Evolutionary conservation across 2,888 invertebrate species (phyloP).

Genomic region (Heliconius ismenius): DNA sequence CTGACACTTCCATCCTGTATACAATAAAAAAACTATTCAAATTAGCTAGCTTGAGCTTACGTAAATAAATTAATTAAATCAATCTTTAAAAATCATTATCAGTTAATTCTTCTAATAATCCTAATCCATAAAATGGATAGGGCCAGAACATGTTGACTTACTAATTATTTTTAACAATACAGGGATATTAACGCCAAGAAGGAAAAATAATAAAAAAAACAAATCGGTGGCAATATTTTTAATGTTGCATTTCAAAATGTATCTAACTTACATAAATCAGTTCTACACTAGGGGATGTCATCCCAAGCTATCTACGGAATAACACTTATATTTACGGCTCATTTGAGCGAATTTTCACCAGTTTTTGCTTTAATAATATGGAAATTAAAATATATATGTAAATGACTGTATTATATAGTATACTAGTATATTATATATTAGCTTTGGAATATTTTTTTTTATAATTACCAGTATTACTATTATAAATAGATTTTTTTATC

Average conservation of each 20-base stretch:
- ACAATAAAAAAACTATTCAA: too few relatives aligned
- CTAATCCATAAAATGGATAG: too few relatives aligned
- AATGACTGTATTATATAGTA: too few relatives aligned
- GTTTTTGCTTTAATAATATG: slow-evolving; percentile 16
- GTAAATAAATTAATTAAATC: too few relatives aligned
- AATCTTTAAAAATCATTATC: too few relatives aligned
- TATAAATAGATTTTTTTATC: neutral
- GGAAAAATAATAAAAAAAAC: slow-evolving; percentile 43
- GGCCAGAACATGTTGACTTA: too few relatives aligned
- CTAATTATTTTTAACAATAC: neutral
- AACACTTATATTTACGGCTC: slow-evolving; percentile 47
- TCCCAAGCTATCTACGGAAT: slow-evolving; percentile 62
- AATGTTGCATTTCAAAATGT: slow-evolving; percentile 67
- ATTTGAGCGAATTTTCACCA: slow-evolving; percentile 45
- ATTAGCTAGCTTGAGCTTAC: too few relatives aligned
- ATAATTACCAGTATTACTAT: neutral
- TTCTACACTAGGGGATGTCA: slow-evolving; percentile 67
- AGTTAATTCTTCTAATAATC: too few relatives aligned
- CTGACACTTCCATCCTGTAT: too few relatives aligned
- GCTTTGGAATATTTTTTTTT: neutral
- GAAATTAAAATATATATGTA: neutral
- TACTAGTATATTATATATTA: neutral
- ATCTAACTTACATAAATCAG: slow-evolving; percentile 64
- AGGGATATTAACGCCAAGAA: neutral
- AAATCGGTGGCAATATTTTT: slow-evolving; percentile 65